phyloP scores from a whole-genome alignment of 1,140 invertebrate genomes.

The Drosophila willistoni region DNA sequence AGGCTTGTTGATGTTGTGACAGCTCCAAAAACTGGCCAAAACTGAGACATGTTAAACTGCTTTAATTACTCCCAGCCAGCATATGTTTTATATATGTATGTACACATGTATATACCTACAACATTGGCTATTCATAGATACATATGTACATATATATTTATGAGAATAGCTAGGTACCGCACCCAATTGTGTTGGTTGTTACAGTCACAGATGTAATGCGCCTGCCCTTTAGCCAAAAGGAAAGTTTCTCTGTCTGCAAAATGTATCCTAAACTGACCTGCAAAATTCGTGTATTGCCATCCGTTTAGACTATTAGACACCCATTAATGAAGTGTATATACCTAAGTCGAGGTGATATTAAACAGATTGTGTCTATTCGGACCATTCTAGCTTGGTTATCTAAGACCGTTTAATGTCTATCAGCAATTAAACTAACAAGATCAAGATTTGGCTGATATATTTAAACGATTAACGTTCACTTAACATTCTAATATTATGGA shows the following conservation, averaged over 20 bases:
- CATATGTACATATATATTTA: constrained; percentile 60
- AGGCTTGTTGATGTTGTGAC: constrained; percentile 80
- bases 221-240: constrained; percentile 72
- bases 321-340: not conserved
- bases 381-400: no score
- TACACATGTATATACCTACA: constrained; percentile 25
- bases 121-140: constrained; percentile 26
- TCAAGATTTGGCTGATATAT: not conserved
- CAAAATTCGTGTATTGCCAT: constrained; percentile 47
- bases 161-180: constrained; percentile 68
- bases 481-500: no score
- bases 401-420: not conserved
- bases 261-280: constrained; percentile 72
- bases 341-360: not conserved
- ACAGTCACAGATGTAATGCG: constrained; percentile 29
- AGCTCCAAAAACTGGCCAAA: constrained; percentile 72
- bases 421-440: not conserved
- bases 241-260: constrained; percentile 58
- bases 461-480: not conserved
- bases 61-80: constrained; percentile 72
- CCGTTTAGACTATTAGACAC: not conserved
- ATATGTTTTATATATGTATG: constrained; percentile 26
- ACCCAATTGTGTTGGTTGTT: constrained; percentile 50
- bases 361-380: not conserved
- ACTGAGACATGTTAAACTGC: constrained; percentile 75